phyloP scores from a whole-genome alignment of 2,797 vertebrate genomes.

The Danionella dracula region DNA sequence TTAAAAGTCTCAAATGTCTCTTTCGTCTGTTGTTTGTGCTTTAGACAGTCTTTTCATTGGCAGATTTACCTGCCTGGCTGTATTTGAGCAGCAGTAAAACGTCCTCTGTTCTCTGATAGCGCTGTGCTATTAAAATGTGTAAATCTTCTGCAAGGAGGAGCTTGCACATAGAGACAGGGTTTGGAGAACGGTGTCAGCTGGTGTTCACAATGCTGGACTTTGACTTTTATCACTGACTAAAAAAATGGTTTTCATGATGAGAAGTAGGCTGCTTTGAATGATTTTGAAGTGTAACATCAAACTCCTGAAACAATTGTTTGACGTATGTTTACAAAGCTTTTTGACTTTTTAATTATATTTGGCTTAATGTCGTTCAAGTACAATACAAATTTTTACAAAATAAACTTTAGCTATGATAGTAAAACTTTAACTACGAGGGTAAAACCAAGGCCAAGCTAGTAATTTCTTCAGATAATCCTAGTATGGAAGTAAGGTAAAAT shows the following conservation, averaged over 20 bases:
- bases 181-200: slow-evolving; percentile 32
- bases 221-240: slow-evolving; percentile 50
- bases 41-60: slow-evolving; percentile 58
- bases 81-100: slow-evolving; percentile 67
- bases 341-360: too few relatives aligned
- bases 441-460: too few relatives aligned
- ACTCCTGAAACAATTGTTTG: too few relatives aligned
- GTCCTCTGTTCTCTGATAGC: slow-evolving; percentile 35
- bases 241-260: slow-evolving; percentile 52
- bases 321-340: too few relatives aligned
- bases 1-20: slow-evolving; percentile 1
- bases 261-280: too few relatives aligned
- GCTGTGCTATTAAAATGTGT: slow-evolving; percentile 40
- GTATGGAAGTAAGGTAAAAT: too few relatives aligned
- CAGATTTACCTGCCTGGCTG: slow-evolving; percentile 58
- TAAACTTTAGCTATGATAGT: too few relatives aligned
- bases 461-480: too few relatives aligned
- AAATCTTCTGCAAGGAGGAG: slow-evolving; percentile 63
- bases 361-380: too few relatives aligned
- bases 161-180: slow-evolving; percentile 19
- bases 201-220: slow-evolving; percentile 60
- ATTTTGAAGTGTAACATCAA: too few relatives aligned
- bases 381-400: too few relatives aligned
- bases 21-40: slow-evolving; percentile 29
- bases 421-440: too few relatives aligned